These are phyloP conservation scores for Drosophila neutralis DNA, from an alignment of 2,888 invertebrate species.

Conservation along the genomic window DNA sequence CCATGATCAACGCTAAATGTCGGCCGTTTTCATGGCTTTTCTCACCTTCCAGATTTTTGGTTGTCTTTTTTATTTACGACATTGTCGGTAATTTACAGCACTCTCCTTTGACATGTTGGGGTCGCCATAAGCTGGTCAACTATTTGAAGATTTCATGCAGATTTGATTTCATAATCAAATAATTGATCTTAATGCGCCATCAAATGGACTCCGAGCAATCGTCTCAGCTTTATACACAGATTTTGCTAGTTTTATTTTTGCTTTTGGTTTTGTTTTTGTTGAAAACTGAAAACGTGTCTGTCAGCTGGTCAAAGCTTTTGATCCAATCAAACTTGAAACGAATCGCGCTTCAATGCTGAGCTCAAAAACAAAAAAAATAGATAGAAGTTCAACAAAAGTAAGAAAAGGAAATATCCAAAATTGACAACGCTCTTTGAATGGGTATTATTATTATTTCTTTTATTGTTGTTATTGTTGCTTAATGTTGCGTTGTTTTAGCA, in stretches of 20 bases:
- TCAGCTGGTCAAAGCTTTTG: conserved; percentile 61
- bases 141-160: conserved; percentile 80
- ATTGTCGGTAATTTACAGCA: conserved; percentile 56
- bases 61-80: conserved; percentile 11
- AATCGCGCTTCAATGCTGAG: conserved; percentile 75
- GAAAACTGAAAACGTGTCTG: conserved; percentile 47
- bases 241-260: conserved; percentile 10
- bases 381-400: conserved; percentile 22
- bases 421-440: conserved; percentile 42
- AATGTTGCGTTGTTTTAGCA: conserved; percentile 61
- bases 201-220: conserved; percentile 61
- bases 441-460: conserved; percentile 26
- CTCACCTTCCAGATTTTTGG: conserved; percentile 47
- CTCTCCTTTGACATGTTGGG: conserved; percentile 59
- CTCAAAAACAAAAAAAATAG: conserved; percentile 15
- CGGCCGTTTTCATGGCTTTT: conserved; percentile 41
- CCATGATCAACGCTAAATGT: conserved; percentile 57
- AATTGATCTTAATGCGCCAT: conserved; percentile 84
- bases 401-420: conserved; percentile 34
- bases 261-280: conserved; percentile 16
- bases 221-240: conserved; percentile 4
- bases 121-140: conserved; percentile 65
- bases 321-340: conserved; percentile 79
- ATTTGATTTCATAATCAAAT: conserved; percentile 83
- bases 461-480: conserved; percentile 21